Percentiles rank a stretch among this genome's conserved stretches.
These are phyloP conservation scores for Oppia nitens DNA, from an alignment of 1,140 invertebrate species.

Conservation along the genomic window DNA sequence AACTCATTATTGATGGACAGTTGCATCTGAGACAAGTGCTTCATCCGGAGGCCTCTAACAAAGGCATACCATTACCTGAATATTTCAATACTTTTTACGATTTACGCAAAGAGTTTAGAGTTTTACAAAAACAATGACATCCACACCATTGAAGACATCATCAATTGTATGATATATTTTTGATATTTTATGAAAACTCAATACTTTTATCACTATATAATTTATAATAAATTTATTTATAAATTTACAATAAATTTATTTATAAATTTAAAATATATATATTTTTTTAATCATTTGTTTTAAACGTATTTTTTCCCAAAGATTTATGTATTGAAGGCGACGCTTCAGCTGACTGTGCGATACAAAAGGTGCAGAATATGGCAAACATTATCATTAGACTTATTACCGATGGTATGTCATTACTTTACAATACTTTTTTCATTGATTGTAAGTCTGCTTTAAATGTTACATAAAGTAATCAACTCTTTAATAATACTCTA, in stretches of 20 bases:
- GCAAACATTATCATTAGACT: conserved; percentile 69
- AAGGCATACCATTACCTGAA: conserved; percentile 60
- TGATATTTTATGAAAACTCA: too few species aligned
- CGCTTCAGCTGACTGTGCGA: conserved; percentile 28
- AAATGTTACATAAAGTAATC: too few species aligned
- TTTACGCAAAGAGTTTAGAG: conserved; percentile 75
- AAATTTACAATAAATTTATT: neutral
- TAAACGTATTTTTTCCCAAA: neutral
- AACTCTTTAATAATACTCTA: too few species aligned
- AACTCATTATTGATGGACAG: conserved; percentile 61
- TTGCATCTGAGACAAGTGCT: conserved; percentile 73
- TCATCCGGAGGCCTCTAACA: conserved; percentile 76
- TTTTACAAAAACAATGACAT: conserved; percentile 44
- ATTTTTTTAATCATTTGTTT: neutral
- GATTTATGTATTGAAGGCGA: neutral
- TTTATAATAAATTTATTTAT: neutral
- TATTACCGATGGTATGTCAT: conserved; percentile 71
- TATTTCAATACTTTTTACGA: conserved; percentile 80
- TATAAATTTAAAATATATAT: too few species aligned
- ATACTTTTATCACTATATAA: neutral
- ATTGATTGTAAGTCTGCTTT: too few species aligned
- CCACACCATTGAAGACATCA: conserved; percentile 48
- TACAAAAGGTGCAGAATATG: conserved; percentile 69
- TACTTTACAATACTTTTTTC: too few species aligned
- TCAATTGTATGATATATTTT: conserved; percentile 29